Percentiles rank a stretch among this genome's conserved stretches.
Evolutionary conservation across 2,797 vertebrate genomes (phyloP).

Genomic region (Potorous gilbertii): DNA sequence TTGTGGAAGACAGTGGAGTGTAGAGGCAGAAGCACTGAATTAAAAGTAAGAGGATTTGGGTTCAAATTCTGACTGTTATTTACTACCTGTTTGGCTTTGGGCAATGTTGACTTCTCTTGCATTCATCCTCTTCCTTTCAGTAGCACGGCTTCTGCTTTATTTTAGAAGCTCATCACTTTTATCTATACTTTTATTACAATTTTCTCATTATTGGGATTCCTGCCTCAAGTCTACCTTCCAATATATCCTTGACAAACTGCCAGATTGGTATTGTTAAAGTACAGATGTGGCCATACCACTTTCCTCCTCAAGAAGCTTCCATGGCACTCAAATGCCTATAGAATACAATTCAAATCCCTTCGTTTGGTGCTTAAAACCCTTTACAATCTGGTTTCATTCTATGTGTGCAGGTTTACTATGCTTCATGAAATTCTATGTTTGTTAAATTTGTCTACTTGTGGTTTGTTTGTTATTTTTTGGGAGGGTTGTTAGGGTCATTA

Average conservation of each 20-base stretch:
- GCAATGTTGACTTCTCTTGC: not conserved
- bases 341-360: not conserved
- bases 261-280: not conserved
- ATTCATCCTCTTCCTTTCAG: not conserved
- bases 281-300: not conserved
- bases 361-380: not conserved
- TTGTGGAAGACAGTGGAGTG: not conserved
- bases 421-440: not conserved
- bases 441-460: not conserved
- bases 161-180: not conserved
- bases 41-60: not conserved
- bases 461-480: not conserved
- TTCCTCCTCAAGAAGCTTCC: not conserved
- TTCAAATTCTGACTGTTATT: not conserved
- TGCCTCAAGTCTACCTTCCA: not conserved
- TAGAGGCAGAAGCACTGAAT: not conserved
- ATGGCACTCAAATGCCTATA: not conserved
- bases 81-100: not conserved
- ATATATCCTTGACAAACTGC: not conserved
- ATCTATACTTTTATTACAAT: not conserved
- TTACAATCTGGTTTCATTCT: not conserved
- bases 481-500: not conserved
- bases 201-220: not conserved
- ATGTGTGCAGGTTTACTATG: not conserved
- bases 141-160: not conserved